phyloP scores from a whole-genome alignment of 1,140 invertebrate genomes.

The Drosophila pectinifera region DNA sequence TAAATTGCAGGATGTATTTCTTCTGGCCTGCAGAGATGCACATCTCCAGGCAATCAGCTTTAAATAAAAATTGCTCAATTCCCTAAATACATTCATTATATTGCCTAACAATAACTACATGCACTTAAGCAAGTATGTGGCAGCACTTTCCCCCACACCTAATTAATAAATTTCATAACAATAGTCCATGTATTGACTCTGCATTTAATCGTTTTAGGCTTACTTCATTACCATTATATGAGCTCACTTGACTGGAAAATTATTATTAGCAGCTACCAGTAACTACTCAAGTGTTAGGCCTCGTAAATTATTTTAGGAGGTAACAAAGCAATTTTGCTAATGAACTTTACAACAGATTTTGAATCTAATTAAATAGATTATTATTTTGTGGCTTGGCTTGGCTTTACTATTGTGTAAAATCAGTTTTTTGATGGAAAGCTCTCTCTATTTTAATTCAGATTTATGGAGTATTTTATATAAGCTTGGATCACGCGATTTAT shows the following conservation, averaged over 20 bases:
- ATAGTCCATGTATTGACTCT: not conserved
- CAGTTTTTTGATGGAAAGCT: too few relatives aligned
- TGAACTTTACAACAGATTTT: not conserved
- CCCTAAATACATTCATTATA: not conserved
- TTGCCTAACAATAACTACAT: too few relatives aligned
- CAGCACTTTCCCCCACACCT: not conserved
- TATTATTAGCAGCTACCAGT: slow-evolving; percentile 3
- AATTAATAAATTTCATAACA: slow-evolving; percentile 6
- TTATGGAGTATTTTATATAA: too few relatives aligned
- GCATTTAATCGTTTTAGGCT: slow-evolving; percentile 7
- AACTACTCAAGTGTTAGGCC: slow-evolving; percentile 21
- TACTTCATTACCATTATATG: not conserved
- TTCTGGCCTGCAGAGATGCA: slow-evolving; percentile 12
- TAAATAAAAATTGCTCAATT: slow-evolving; percentile 7
- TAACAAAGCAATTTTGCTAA: not conserved
- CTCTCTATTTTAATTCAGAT: not conserved
- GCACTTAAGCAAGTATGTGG: not conserved
- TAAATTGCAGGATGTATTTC: slow-evolving; percentile 2
- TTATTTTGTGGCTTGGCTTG: not conserved
- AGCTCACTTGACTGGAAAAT: slow-evolving; percentile 16
- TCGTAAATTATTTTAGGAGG: not conserved
- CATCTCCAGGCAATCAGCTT: slow-evolving; percentile 2
- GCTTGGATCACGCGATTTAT: too few relatives aligned
- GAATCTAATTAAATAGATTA: not conserved
- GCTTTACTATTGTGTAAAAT: not conserved